Evolutionary conservation across 2,888 invertebrate species (phyloP).

Genomic region (Coenonympha glycerion): DNA sequence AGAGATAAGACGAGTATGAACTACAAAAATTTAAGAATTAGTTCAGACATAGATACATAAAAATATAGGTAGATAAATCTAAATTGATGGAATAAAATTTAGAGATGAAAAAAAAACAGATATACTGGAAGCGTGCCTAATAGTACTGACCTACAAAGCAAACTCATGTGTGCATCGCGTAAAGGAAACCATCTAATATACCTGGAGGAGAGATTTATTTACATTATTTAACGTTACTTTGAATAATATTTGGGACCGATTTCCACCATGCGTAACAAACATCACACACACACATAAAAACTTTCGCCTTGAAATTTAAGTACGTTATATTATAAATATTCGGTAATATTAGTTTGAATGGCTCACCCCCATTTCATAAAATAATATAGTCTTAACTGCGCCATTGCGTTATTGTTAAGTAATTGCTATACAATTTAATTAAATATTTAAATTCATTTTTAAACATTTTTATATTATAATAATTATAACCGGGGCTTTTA

Average conservation of each 20-base stretch:
- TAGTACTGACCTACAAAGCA: constrained; percentile 71
- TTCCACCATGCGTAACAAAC: neutral
- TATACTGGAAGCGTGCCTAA: constrained; percentile 51
- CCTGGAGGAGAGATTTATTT: constrained; percentile 61
- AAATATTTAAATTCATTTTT: too few species aligned
- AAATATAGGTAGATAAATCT: neutral
- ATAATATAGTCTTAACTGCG: too few species aligned
- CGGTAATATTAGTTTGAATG: too few species aligned
- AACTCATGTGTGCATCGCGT: constrained; percentile 68
- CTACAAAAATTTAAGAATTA: neutral
- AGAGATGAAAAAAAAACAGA: constrained; percentile 15
- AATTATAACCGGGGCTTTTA: too few species aligned
- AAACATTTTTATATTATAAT: too few species aligned
- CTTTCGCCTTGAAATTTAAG: too few species aligned
- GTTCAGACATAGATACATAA: neutral
- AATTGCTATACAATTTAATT: too few species aligned
- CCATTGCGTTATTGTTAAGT: too few species aligned
- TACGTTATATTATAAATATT: too few species aligned
- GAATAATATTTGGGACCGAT: neutral
- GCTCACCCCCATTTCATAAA: too few species aligned
- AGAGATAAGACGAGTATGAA: neutral
- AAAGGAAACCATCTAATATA: constrained; percentile 66
- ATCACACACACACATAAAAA: neutral
- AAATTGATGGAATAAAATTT: neutral
- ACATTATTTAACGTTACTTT: constrained; percentile 22